Percentiles rank a stretch among this genome's conserved stretches.
phyloP scores from a whole-genome alignment of 2,888 invertebrate genomes.

The Lypha dubia region DNA sequence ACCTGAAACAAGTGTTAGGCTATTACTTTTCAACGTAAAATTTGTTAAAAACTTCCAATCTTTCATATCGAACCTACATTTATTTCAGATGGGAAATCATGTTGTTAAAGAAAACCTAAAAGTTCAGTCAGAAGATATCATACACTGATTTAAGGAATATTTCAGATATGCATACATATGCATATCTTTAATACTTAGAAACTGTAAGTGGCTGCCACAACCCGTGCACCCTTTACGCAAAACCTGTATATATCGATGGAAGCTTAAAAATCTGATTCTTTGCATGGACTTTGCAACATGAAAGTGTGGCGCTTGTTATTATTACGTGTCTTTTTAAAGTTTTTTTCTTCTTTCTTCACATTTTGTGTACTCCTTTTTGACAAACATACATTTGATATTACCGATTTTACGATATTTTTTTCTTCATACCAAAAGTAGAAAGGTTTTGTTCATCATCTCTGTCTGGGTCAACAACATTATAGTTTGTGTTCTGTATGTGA shows the following conservation, averaged over 20 bases:
- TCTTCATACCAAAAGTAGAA: conserved; percentile 15
- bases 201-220: neutral
- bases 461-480: conserved; percentile 69
- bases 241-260: conserved; percentile 21
- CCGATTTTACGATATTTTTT: conserved; percentile 12
- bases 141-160: too few species aligned
- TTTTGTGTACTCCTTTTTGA: conserved; percentile 12
- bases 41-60: too few species aligned
- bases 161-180: too few species aligned
- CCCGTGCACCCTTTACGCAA: conserved; percentile 4
- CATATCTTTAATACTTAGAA: too few species aligned
- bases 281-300: conserved; percentile 13
- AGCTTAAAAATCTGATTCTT: neutral
- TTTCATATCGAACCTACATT: too few species aligned
- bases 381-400: neutral
- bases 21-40: too few species aligned
- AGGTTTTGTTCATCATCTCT: conserved; percentile 44
- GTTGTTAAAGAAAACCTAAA: too few species aligned
- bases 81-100: too few species aligned
- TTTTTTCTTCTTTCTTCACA: conserved; percentile 22
- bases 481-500: conserved; percentile 53
- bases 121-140: too few species aligned
- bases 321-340: conserved; percentile 59
- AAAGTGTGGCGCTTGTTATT: conserved; percentile 67
- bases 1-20: too few species aligned